These are phyloP conservation scores for Caloenas nicobarica DNA, from an alignment of 2,113 vertebrate genomes.

Conservation along the genomic window DNA sequence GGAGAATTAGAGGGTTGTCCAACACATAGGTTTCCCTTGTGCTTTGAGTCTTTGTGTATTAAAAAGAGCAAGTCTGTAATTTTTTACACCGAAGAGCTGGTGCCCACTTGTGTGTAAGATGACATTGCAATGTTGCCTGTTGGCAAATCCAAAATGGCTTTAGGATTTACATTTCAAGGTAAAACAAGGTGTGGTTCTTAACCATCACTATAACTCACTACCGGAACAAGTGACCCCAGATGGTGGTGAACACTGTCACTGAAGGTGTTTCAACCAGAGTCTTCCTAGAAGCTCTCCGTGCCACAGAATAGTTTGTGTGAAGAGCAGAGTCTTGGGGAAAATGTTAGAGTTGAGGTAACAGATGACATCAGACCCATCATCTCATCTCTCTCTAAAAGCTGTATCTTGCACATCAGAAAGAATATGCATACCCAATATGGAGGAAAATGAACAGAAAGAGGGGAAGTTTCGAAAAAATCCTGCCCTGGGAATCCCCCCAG, in stretches of 20 bases:
- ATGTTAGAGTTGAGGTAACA: background rate
- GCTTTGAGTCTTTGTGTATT: background rate
- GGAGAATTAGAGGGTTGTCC: background rate
- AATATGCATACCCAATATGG: background rate
- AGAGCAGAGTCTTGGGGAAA: background rate
- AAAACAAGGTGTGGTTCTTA: background rate
- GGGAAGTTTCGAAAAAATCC: too few species aligned
- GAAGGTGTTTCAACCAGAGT: background rate
- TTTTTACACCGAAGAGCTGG: background rate
- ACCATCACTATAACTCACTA: background rate
- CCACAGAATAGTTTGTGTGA: background rate
- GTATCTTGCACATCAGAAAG: background rate
- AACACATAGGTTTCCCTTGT: background rate
- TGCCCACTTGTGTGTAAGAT: background rate
- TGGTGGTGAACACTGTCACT: background rate
- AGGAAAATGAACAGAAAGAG: background rate
- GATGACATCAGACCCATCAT: background rate
- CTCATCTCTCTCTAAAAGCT: background rate
- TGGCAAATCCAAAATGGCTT: background rate
- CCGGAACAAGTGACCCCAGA: background rate
- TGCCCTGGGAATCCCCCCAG: background rate
- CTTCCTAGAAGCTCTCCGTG: background rate
- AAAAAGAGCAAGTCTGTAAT: background rate
- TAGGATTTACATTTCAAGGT: background rate
- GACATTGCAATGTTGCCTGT: background rate